Percentiles rank a stretch among this genome's conserved stretches.
phyloP scores from a whole-genome alignment of 1,140 invertebrate genomes.

The Sitophilus oryzae region DNA sequence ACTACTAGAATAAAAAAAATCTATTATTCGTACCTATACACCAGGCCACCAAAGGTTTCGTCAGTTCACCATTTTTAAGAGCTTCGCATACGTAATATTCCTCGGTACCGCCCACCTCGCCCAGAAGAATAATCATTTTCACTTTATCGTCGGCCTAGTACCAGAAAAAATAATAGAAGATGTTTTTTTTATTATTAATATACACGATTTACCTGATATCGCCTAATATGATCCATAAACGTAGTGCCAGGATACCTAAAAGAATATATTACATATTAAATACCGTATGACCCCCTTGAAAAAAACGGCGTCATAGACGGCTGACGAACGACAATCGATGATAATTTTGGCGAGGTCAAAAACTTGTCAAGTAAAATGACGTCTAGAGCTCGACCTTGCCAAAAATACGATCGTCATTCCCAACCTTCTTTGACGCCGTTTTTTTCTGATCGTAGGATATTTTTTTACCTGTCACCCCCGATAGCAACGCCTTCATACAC shows the following conservation, averaged over 20 bases:
- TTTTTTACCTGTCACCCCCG: slow-evolving; percentile 79
- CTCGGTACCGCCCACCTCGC: slow-evolving; percentile 98
- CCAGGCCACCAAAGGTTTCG: slow-evolving; percentile 96
- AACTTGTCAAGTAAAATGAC: too few relatives aligned
- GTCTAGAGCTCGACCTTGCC: too few relatives aligned
- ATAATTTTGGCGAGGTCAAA: too few relatives aligned
- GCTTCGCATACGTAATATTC: slow-evolving; percentile 96
- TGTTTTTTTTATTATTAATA: not conserved
- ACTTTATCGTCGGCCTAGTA: slow-evolving; percentile 62
- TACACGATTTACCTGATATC: slow-evolving; percentile 52
- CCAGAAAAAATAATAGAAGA: not conserved
- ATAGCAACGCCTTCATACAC: slow-evolving; percentile 98
- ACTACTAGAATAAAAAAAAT: too few relatives aligned
- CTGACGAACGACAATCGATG: too few relatives aligned
- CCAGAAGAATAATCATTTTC: slow-evolving; percentile 93
- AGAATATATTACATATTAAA: too few relatives aligned
- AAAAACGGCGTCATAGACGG: too few relatives aligned
- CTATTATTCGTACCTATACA: slow-evolving; percentile 69
- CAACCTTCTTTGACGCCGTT: too few relatives aligned
- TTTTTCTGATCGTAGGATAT: too few relatives aligned
- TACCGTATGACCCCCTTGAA: too few relatives aligned
- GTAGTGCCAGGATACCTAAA: slow-evolving; percentile 93
- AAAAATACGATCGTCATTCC: too few relatives aligned
- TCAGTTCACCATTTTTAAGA: slow-evolving; percentile 73
- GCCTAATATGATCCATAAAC: slow-evolving; percentile 95